phyloP scores from a whole-genome alignment of 2,888 invertebrate species.

The Ypsolopha sequella region DNA sequence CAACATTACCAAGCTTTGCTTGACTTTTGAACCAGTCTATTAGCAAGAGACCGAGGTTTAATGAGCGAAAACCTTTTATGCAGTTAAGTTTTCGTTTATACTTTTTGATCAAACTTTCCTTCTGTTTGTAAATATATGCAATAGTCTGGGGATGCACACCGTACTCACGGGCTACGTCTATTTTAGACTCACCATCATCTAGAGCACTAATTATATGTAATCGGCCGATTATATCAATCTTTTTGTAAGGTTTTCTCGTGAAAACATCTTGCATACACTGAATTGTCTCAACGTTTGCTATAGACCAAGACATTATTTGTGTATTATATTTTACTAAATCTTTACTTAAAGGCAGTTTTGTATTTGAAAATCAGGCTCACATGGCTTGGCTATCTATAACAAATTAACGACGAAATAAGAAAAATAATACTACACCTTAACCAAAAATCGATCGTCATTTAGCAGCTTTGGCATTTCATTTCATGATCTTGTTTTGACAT shows the following conservation, averaged over 20 bases:
- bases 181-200: slow-evolving; percentile 25
- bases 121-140: slow-evolving; percentile 24
- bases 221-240: slow-evolving; percentile 22
- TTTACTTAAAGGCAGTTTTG: too few relatives aligned
- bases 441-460: neutral
- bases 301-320: slow-evolving; percentile 4
- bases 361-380: too few relatives aligned
- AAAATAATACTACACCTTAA: neutral
- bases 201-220: slow-evolving; percentile 26
- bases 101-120: slow-evolving; percentile 21
- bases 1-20: slow-evolving; percentile 15
- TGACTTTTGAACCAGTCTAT: slow-evolving; percentile 24
- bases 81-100: slow-evolving; percentile 20
- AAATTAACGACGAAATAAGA: neutral
- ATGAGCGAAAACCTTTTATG: slow-evolving; percentile 11
- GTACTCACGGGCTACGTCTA: slow-evolving; percentile 25
- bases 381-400: neutral
- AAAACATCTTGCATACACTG: neutral
- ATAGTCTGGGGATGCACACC: slow-evolving; percentile 24
- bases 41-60: slow-evolving; percentile 23
- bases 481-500: too few relatives aligned
- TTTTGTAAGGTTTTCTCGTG: slow-evolving; percentile 11
- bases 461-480: too few relatives aligned
- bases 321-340: too few relatives aligned
- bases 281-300: neutral